Conservation (phyloP, 2,113 vertebrate genomes). For the Ammospiza caudacuta region DNA sequence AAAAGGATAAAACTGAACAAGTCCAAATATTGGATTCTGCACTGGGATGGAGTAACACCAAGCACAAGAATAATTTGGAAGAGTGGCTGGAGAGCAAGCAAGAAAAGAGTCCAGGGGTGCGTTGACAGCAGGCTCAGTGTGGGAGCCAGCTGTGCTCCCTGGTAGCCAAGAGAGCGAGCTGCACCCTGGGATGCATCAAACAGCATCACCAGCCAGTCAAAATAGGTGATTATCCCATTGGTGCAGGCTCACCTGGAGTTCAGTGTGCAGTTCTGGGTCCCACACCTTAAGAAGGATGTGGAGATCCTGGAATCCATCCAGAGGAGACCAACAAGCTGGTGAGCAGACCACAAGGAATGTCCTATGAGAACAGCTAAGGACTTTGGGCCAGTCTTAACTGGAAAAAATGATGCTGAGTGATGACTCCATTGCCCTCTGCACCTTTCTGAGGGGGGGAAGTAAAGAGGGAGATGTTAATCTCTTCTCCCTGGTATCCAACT, state of each 20-base stretch:
- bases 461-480: neutral
- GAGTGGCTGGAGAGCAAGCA: neutral
- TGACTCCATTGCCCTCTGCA: neutral
- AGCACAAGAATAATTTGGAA: neutral
- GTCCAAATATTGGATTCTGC: neutral
- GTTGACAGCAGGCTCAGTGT: neutral
- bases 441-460: neutral
- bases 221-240: neutral
- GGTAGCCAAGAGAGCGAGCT: neutral
- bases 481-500: neutral
- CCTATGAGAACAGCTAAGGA: rapidly evolving
- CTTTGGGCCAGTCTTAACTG: neutral
- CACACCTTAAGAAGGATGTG: neutral
- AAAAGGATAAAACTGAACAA: neutral
- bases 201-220: neutral
- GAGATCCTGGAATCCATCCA: neutral
- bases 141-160: neutral
- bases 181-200: neutral
- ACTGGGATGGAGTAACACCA: rapidly evolving
- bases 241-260: neutral
- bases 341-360: neutral
- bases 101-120: rapidly evolving
- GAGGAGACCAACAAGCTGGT: neutral
- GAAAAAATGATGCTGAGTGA: neutral
- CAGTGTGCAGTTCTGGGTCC: rapidly evolving